Percentiles rank a stretch among this genome's conserved stretches.
Evolutionary conservation across 2,113 vertebrate genomes (phyloP).

Genomic region (Paradoxurus hermaphroditus): DNA sequence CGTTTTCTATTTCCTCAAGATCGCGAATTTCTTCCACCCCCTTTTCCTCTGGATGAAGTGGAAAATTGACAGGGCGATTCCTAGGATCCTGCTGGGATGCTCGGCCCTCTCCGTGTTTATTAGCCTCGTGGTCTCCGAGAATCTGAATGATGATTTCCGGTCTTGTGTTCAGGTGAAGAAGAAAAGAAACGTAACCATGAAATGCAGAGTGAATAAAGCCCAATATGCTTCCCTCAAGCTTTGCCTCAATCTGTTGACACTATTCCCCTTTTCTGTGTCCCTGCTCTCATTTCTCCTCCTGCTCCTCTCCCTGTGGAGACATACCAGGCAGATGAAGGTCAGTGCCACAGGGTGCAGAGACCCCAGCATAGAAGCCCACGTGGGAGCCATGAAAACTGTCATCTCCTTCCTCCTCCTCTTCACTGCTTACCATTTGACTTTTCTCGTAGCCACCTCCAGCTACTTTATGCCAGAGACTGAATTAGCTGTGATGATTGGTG

Average conservation of each 20-base stretch:
- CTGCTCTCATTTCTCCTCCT: constrained; percentile 43
- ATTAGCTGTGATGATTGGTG: constrained; percentile 50
- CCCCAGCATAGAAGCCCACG: constrained; percentile 2
- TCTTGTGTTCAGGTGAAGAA: neutral
- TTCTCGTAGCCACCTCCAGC: constrained; percentile 46
- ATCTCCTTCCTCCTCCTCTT: constrained; percentile 69
- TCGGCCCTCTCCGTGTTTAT: neutral
- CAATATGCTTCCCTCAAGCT: neutral
- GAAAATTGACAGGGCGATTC: constrained; percentile 53
- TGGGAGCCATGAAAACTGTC: constrained; percentile 51
- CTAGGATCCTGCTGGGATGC: constrained; percentile 13
- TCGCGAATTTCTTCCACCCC: constrained; percentile 64
- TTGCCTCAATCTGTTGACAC: neutral
- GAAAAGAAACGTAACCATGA: constrained; percentile 39
- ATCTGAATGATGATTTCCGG: constrained; percentile 46
- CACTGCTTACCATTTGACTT: constrained; percentile 26
- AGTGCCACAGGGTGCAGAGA: neutral
- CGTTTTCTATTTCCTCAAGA: constrained; percentile 74
- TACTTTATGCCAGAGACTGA: constrained; percentile 64
- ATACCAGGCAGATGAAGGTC: constrained; percentile 51
- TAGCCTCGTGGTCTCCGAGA: constrained; percentile 26
- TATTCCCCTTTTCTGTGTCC: constrained; percentile 48
- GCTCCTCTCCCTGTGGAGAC: constrained; percentile 62
- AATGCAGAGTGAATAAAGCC: neutral
- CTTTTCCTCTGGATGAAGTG: constrained; percentile 73